Percentiles rank a stretch among this genome's conserved stretches.
Conservation (phyloP, 1,140 invertebrate genomes). For the Trichonephila clavipes region DNA sequence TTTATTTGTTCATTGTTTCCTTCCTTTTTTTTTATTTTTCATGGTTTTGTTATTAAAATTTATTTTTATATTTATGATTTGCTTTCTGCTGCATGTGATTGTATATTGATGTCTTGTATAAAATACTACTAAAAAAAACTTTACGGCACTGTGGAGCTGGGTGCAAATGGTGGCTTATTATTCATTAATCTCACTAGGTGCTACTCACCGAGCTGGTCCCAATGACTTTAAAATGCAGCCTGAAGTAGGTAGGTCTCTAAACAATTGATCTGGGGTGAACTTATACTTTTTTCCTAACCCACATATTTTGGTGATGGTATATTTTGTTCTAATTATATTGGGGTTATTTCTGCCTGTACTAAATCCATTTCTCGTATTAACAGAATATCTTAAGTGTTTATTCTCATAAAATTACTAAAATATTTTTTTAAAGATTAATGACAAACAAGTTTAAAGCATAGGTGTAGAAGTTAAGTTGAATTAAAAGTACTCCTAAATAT, state of each 20-base stretch:
- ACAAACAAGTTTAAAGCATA: no score
- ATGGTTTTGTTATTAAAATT: neutral
- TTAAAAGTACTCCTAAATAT: no score
- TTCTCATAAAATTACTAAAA: no score
- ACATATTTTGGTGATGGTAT: slow-evolving; percentile 57
- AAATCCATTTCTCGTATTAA: neutral
- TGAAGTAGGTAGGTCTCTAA: slow-evolving; percentile 75
- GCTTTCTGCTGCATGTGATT: neutral
- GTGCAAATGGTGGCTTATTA: slow-evolving; percentile 67
- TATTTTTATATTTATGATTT: slow-evolving; percentile 2
- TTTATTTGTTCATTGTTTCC: neutral
- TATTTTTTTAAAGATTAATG: no score
- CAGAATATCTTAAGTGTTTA: no score
- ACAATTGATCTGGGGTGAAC: slow-evolving; percentile 37
- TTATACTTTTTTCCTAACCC: slow-evolving; percentile 18
- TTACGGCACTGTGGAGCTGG: slow-evolving; percentile 52
- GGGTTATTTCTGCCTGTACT: neutral
- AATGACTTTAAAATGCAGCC: slow-evolving; percentile 76
- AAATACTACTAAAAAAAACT: slow-evolving; percentile 56
- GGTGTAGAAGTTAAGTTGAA: no score
- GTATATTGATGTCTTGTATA: neutral
- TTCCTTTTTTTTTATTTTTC: neutral
- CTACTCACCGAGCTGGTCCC: slow-evolving; percentile 63
- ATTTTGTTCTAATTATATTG: neutral
- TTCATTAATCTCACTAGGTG: slow-evolving; percentile 76